Percentiles rank a stretch among this genome's conserved stretches.
Conservation (phyloP, 2,888 invertebrate species). For the Flexamia atlantica region DNA sequence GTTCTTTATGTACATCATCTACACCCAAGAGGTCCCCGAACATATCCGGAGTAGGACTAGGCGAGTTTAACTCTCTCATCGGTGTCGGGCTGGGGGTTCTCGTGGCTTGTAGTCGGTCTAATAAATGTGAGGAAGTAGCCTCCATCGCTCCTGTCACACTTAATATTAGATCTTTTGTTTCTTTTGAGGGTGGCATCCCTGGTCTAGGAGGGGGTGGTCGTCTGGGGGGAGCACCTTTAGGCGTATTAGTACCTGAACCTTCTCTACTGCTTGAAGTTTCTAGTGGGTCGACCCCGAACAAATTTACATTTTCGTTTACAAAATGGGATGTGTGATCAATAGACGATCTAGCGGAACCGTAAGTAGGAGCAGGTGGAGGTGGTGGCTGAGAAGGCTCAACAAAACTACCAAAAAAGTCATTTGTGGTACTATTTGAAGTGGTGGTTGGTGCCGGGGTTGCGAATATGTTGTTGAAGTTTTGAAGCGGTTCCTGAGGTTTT, state of each 20-base stretch:
- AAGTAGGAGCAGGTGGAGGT: constrained; percentile 26
- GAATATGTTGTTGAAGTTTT: constrained; percentile 68
- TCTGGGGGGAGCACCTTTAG: constrained; percentile 60
- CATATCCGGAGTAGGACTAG: constrained; percentile 88
- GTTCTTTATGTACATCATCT: constrained; percentile 67
- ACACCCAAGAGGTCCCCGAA: constrained; percentile 68
- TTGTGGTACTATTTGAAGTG: constrained; percentile 35
- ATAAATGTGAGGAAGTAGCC: constrained; percentile 89
- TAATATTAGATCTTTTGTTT: constrained; percentile 90
- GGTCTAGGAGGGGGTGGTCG: constrained; percentile 72
- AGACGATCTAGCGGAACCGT: constrained; percentile 45
- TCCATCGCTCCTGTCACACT: constrained; percentile 94
- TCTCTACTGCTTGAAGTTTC: constrained; percentile 72
- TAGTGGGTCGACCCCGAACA: constrained; percentile 74
- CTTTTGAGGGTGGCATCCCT: constrained; percentile 81
- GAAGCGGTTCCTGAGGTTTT: neutral
- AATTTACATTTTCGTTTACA: constrained; percentile 73
- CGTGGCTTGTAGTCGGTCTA: constrained; percentile 90
- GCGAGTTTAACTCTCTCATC: constrained; percentile 88
- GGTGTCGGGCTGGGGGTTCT: constrained; percentile 93
- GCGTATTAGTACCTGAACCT: constrained; percentile 56
- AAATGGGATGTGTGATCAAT: constrained; percentile 58
- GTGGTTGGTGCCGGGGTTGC: constrained; percentile 40
- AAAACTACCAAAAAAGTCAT: constrained; percentile 52
- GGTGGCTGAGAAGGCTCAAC: neutral